phyloP scores from a whole-genome alignment of 1,140 invertebrate species.

The Lordiphosa stackelbergi region DNA sequence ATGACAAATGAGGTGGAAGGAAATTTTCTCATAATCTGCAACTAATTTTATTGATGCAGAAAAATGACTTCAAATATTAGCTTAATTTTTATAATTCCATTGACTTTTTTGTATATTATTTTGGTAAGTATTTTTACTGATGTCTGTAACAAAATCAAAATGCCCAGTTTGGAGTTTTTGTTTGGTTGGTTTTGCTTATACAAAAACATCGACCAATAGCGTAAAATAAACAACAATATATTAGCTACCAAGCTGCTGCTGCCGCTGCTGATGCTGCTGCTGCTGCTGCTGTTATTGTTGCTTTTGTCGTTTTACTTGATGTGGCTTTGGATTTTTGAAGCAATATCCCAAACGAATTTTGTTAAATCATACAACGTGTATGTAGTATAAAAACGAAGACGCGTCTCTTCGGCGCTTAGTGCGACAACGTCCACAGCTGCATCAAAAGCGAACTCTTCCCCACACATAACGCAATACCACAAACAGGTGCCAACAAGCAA shows the following conservation, averaged over 20 bases:
- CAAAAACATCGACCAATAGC: slow-evolving; percentile 34
- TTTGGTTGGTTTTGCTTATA: slow-evolving; percentile 27
- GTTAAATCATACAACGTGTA: slow-evolving; percentile 70
- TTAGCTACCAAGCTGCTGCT: slow-evolving; percentile 30
- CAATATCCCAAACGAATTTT: slow-evolving; percentile 67
- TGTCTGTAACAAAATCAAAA: slow-evolving; percentile 11
- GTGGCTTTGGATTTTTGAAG: slow-evolving; percentile 71
- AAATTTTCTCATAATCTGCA: too few species aligned
- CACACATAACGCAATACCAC: neutral
- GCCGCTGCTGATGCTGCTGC: slow-evolving; percentile 8
- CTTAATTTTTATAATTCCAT: too few species aligned
- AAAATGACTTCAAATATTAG: too few species aligned
- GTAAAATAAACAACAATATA: slow-evolving; percentile 53
- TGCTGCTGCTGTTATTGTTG: slow-evolving; percentile 12
- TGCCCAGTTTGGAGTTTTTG: slow-evolving; percentile 20
- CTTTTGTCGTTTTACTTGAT: slow-evolving; percentile 52
- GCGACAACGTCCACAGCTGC: slow-evolving; percentile 66
- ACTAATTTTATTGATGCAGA: too few species aligned
- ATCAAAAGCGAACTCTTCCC: slow-evolving; percentile 32
- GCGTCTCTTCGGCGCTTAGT: slow-evolving; percentile 63
- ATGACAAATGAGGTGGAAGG: too few species aligned
- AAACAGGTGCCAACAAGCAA: slow-evolving; percentile 16
- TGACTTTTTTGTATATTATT: too few species aligned
- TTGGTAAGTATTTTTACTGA: neutral
- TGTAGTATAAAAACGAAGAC: slow-evolving; percentile 73